Evolutionary conservation across 2,113 vertebrate genomes (phyloP).

Genomic region (Apaloderma vittatum): DNA sequence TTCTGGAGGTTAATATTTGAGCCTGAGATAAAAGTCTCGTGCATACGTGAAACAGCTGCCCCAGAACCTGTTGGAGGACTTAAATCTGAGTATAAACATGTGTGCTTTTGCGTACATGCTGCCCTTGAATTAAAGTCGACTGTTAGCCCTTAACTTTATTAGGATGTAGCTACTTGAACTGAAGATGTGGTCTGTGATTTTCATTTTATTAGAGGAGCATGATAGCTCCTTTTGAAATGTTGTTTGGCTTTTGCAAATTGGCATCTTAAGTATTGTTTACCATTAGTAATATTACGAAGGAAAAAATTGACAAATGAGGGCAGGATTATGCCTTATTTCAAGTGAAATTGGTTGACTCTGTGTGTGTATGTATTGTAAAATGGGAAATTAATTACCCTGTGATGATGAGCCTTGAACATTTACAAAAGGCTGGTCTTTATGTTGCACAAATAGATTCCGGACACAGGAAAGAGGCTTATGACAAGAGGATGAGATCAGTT

Average conservation of each 20-base stretch:
- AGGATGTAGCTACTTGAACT: constrained; percentile 54
- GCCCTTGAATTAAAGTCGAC: neutral
- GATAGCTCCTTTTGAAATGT: neutral
- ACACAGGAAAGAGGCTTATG: constrained; percentile 82
- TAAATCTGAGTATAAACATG: constrained; percentile 39
- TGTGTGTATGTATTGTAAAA: neutral
- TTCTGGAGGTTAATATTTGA: constrained; percentile 29
- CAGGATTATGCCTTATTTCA: neutral
- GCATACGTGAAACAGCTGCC: constrained; percentile 28
- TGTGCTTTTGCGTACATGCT: constrained; percentile 21
- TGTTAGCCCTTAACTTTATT: constrained; percentile 55
- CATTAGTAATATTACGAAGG: neutral
- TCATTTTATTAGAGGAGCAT: constrained; percentile 33
- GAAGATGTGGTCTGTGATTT: constrained; percentile 41
- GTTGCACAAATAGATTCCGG: constrained; percentile 72
- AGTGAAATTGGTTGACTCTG: neutral
- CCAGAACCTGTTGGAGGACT: constrained; percentile 57
- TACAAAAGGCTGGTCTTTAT: constrained; percentile 47
- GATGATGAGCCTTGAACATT: constrained; percentile 37
- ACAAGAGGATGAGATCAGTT: constrained; percentile 85
- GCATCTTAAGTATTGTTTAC: neutral
- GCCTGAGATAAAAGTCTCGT: constrained; percentile 9
- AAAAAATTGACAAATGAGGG: neutral
- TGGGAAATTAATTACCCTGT: constrained; percentile 18
- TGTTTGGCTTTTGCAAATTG: neutral